Conservation (phyloP, 2,113 vertebrate genomes). For the Lepus europaeus region DNA sequence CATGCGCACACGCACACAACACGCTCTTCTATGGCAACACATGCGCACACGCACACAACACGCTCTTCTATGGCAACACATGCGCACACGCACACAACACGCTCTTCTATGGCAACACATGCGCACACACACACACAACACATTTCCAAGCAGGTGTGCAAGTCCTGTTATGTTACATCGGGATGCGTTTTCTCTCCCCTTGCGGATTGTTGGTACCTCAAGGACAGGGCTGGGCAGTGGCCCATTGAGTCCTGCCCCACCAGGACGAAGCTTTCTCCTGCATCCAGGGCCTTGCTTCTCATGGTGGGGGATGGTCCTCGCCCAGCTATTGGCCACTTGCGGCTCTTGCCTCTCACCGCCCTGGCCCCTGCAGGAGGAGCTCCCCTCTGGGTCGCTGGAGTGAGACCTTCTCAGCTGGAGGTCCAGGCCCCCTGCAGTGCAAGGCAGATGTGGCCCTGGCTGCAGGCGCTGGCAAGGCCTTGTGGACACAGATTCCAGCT, state of each 20-base stretch:
- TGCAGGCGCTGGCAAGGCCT: background rate
- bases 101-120: too few species aligned
- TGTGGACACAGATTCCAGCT: background rate
- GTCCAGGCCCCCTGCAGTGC: background rate
- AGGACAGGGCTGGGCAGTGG: background rate
- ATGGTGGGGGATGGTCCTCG: background rate
- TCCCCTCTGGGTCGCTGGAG: background rate
- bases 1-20: too few species aligned
- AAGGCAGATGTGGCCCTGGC: background rate
- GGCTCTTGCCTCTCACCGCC: background rate
- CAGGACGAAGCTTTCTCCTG: background rate
- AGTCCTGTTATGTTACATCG: background rate
- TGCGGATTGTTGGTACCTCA: background rate
- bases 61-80: background rate
- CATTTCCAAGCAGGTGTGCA: background rate
- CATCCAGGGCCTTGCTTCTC: background rate
- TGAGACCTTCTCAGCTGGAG: background rate
- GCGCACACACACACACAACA: too few species aligned
- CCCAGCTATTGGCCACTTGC: background rate
- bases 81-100: too few species aligned
- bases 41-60: too few species aligned
- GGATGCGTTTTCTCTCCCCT: background rate
- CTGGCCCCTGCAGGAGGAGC: background rate
- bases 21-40: too few species aligned
- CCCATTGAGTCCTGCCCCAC: background rate